Evolutionary conservation across 1,140 invertebrate species (phyloP), one percentile per base, ranked within the genome.

Genomic region (Neomicropteryx cornuta): DNA sequence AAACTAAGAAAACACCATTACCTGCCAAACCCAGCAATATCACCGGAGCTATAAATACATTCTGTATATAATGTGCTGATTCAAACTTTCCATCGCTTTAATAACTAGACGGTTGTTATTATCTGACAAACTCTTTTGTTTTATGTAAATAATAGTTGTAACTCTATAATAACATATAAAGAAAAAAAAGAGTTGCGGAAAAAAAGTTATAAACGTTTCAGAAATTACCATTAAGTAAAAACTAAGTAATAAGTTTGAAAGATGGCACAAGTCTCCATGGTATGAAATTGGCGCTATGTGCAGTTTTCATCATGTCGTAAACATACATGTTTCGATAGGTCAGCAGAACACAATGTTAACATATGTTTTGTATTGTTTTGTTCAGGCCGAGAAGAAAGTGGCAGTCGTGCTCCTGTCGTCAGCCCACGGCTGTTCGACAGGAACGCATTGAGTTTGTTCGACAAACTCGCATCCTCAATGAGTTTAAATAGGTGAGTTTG

Each of bases 241-340:
- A 27, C 8, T 8, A 8, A 27, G n/a, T 27, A 27, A n/a, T 27
- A 8, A 27, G 24, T 27, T 8, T 27, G n/a, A 27, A 27, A 8
- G 24, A 8, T 8, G 8, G 24, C n/a, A n/a, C 24, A n/a, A 8
- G n/a, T 27, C 8, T 27, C 24, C 6, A 8, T 27, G 8, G n/a
- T 27, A n/a, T 27, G 8, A n/a, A 8, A 27, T 8, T 27, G n/a
- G 8, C 6, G 24, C 24, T 8, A 27, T 27, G 49, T 62, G 62
- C 55, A 29, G 50, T 56, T 5, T 55, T 52, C 0, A 60, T 64
- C 38, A 44, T 66, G 36, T 66, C 62, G 0, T 61, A 60, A 2
- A 62, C 60, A 3, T 42, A 47, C 13, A 36, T 37, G 4, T 47
- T 50, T 14, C 32, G 50, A 21, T 61, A 58, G 58, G 62, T 62